Evolutionary conservation across 2,113 vertebrate genomes (phyloP), one percentile per base, ranked within the genome.

Genomic region (Paradoxurus hermaphroditus): DNA sequence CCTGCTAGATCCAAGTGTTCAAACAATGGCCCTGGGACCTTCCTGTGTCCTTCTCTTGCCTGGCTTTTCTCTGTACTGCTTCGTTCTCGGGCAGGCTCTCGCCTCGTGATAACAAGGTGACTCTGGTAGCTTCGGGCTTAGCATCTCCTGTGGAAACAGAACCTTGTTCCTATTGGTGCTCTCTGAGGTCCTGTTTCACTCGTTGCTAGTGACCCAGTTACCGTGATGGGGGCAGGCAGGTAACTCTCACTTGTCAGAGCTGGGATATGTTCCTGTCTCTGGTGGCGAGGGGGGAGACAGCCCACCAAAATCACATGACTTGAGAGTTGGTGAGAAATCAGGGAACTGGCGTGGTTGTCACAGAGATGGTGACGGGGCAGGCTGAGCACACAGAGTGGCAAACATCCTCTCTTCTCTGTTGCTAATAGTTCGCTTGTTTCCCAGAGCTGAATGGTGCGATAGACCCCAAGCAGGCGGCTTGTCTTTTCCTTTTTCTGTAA

Each of bases 351-450:
- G 1, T 81, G 49, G 9, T 85, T 70, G 34, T 46, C 19, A 27
- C 34, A 78, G 62, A 36, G 34, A 49, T 53, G 23, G 36, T 36
- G 41, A 41, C 15, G 36, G 7, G 7, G 14, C 39, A 49, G 72
- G 2, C 51, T 70, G 41, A 89, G 65, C 78, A 41, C 27, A 13
- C 25, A 53, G 15, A 67, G 14, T 19, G 34, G 34, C 15, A 41
- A 4, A 4, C 56, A 85, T 70, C 53, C 85, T 87, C 68, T 53
- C n/a, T 53, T 63, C 79, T 31, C 62, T 82, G 25, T 95, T 44
- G 25, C 39, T n/a, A 18, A 3, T 86, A 15, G 36, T 77, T 91
- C 65, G 91, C 39, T 90, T 73, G 75, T 82, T 97, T 86, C 27
- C 56, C 44, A 65, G 21, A 79, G 41, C 83, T 73, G 49, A 75